phyloP scores from a whole-genome alignment of 30 jellyfish, hydroid and myxozoan species.

The Morbakka virulenta region DNA sequence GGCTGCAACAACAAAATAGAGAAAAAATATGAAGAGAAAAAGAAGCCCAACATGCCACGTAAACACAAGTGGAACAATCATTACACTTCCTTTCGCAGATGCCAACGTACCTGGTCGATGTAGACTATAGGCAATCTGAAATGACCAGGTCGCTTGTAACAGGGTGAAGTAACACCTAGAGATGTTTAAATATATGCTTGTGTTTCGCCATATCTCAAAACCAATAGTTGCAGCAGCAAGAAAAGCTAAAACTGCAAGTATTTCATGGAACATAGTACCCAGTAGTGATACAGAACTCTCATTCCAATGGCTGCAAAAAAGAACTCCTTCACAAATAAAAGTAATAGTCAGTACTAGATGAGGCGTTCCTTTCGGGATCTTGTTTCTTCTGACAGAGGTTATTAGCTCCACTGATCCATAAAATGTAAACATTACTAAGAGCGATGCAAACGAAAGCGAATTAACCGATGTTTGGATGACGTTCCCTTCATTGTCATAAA shows the following conservation, averaged over 20 bases:
- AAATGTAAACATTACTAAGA: constrained; percentile 24
- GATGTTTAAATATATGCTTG: constrained; percentile 10
- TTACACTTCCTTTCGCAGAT: background rate
- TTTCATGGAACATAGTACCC: background rate
- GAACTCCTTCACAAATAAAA: constrained; percentile 13
- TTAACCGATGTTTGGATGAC: background rate
- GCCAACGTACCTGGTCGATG: constrained; percentile 34
- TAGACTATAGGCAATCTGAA: constrained; percentile 24
- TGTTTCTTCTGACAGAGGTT: constrained; percentile 8
- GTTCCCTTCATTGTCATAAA: constrained; percentile 9
- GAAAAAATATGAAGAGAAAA: background rate
- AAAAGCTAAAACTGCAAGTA: background rate
- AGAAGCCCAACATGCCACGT: constrained; percentile 33
- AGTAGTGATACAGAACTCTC: background rate
- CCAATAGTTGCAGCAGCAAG: background rate
- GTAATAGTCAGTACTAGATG: constrained; percentile 13
- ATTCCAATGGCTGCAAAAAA: background rate
- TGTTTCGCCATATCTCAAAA: constrained; percentile 20
- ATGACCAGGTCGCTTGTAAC: constrained; percentile 55
- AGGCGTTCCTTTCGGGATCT: constrained; percentile 16
- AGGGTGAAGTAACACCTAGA: constrained; percentile 32
- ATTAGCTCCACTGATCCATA: constrained; percentile 35
- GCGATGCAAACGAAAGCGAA: constrained; percentile 19
- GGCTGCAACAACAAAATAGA: constrained; percentile 17
- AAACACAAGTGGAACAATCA: constrained; percentile 25